Conservation (phyloP, 2,113 vertebrate genomes). For the Corythaeola cristata region DNA sequence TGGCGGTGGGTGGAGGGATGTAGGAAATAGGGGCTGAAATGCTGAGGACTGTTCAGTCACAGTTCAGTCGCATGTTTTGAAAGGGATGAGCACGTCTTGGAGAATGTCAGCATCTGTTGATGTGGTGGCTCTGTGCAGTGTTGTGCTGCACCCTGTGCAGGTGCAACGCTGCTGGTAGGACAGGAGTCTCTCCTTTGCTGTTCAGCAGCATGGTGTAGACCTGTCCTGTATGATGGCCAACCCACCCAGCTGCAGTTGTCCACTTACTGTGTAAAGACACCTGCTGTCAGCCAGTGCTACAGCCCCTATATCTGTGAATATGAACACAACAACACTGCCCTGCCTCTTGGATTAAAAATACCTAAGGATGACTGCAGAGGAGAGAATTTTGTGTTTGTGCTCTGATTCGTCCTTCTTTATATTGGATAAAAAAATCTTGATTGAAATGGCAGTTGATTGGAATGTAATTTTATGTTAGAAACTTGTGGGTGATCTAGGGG, state of each 20-base stretch:
- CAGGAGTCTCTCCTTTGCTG: neutral
- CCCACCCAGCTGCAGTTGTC: neutral
- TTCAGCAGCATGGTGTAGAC: neutral
- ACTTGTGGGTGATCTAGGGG: neutral
- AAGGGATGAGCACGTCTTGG: neutral
- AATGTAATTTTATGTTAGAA: neutral
- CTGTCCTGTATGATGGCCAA: accelerated
- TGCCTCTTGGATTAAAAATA: neutral
- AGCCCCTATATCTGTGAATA: neutral
- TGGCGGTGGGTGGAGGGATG: neutral
- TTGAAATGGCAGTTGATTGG: neutral
- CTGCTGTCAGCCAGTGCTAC: neutral
- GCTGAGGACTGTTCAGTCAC: neutral
- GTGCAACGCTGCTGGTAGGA: neutral
- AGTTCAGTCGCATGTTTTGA: neutral
- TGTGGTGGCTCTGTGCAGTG: neutral
- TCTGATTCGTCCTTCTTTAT: neutral
- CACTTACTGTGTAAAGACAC: neutral
- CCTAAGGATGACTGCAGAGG: neutral
- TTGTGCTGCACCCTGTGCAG: neutral
- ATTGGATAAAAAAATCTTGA: neutral
- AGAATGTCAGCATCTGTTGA: neutral
- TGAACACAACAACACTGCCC: neutral
- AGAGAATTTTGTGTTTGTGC: neutral
- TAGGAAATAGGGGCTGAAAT: neutral